These are phyloP conservation scores for Synanthedon myopaeformis DNA, from an alignment of 2,888 invertebrate species.

Conservation along the genomic window DNA sequence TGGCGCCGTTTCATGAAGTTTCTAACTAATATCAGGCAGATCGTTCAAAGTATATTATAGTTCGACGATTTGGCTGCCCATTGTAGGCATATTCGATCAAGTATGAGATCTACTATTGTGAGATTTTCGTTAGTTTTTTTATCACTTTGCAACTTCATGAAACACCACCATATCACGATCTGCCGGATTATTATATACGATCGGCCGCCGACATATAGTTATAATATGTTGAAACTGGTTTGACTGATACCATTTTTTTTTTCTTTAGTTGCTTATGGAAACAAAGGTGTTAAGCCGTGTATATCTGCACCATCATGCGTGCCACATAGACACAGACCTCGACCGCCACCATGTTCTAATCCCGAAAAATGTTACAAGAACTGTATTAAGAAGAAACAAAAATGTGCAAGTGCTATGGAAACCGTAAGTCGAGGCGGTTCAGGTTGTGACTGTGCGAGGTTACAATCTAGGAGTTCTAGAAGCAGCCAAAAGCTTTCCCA, in stretches of 20 bases:
- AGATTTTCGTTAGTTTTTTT: too few species aligned
- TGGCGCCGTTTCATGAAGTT: too few species aligned
- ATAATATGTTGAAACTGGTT: too few species aligned
- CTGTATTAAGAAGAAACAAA: slow-evolving; percentile 32
- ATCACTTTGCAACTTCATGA: too few species aligned
- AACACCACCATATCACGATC: too few species aligned
- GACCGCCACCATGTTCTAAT: slow-evolving; percentile 42
- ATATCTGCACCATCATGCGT: slow-evolving; percentile 48
- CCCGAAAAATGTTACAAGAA: slow-evolving; percentile 48
- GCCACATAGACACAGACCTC: slow-evolving; percentile 43
- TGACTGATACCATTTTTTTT: not conserved
- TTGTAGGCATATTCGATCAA: too few species aligned
- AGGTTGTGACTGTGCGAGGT: slow-evolving; percentile 35
- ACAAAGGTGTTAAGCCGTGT: slow-evolving; percentile 33
- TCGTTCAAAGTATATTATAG: too few species aligned
- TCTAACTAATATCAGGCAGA: too few species aligned
- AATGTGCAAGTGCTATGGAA: slow-evolving; percentile 47
- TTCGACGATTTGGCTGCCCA: too few species aligned
- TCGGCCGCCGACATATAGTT: too few species aligned
- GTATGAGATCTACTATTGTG: too few species aligned
- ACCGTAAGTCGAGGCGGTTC: slow-evolving; percentile 29
- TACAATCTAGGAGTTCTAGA: slow-evolving; percentile 35
- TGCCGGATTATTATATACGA: too few species aligned
- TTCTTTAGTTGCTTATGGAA: not conserved
- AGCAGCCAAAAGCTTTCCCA: slow-evolving; percentile 12